Evolutionary conservation across 2,113 vertebrate species (phyloP), one percentile per base, ranked within the genome.

Genomic region (Fregetta grallaria): DNA sequence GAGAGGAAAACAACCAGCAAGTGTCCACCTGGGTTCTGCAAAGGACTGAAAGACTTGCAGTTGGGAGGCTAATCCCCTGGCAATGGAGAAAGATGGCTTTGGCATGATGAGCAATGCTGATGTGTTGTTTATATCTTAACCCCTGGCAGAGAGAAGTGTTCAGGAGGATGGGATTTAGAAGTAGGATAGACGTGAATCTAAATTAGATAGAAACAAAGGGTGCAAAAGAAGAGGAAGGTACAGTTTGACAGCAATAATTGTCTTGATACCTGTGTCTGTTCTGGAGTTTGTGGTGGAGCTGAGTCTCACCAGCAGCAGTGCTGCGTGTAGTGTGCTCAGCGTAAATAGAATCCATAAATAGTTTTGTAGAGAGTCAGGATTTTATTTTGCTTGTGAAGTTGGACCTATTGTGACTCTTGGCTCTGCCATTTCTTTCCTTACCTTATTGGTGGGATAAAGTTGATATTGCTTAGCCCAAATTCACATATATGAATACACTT

Each of bases 331-430:
- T 26, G 6, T 52, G 83, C 75, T 88, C 66, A 20, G 29, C 15
- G 23, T 94, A 86, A 95, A 95, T 38, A 94, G 70, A 97, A 94
- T 82, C 62, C 44, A 21, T 89, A 86, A 92, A 82, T 63, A 91
- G 86, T 94, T 97, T 49, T 90, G 50, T 72, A 12, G 84, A 82
- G 66, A 93, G 52, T 59, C 78, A 63, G 50, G 85, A 53, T 95
- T 95, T 96, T 95, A 94, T 92, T 97, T 92, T 96, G 68, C 88
- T 72, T 86, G 19, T 91, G 55, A 92, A 94, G 70, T 86, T 25
- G 40, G 29, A 91, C 65, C 52, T 91, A 8, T 55, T 85, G 55
- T 93, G 84, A 90, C 81, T 97, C 95, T 87, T 91, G 79, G 36
- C 45, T 94, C 26, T 92, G 70, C 59, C 90, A 17, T 94, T 97